phyloP scores from a whole-genome alignment of 2,113 vertebrate genomes.

The Vulpes vulpes region DNA sequence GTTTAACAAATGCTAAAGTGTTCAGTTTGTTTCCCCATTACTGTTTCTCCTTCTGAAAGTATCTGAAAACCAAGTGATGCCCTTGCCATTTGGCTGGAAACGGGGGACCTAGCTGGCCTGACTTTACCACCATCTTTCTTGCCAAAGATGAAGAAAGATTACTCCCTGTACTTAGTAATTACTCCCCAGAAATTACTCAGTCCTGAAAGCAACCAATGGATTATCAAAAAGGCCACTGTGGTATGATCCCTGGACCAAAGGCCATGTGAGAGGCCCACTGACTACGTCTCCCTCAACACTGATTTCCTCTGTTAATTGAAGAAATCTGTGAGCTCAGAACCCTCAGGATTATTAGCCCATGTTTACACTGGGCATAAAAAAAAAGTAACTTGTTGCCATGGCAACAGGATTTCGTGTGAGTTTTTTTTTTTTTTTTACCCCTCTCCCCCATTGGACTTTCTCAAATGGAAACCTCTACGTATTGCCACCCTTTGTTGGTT shows the following conservation, averaged over 20 bases:
- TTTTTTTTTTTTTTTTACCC: not conserved
- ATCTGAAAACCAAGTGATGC: conserved; percentile 41
- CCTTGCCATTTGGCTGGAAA: not conserved
- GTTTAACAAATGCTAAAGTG: conserved; percentile 11
- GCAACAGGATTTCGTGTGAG: conserved; percentile 27
- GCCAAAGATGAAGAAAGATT: conserved; percentile 32
- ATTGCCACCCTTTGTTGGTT: not conserved
- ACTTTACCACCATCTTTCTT: not conserved
- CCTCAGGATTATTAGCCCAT: conserved; percentile 44
- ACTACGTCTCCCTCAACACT: not conserved
- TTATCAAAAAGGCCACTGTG: not conserved
- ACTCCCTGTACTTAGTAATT: not conserved
- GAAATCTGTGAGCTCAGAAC: conserved; percentile 3
- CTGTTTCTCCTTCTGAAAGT: conserved; percentile 12
- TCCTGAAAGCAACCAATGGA: not conserved
- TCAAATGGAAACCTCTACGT: conserved; percentile 23
- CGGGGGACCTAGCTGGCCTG: not conserved
- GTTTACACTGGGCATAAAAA: conserved; percentile 53
- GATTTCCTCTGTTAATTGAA: conserved; percentile 43
- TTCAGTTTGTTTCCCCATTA: conserved; percentile 7
- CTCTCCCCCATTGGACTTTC: conserved; percentile 19
- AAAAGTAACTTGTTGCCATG: conserved; percentile 10
- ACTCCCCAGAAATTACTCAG: not conserved
- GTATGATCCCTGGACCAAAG: not conserved
- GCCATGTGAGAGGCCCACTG: not conserved